Conservation (phyloP, 1,140 invertebrate genomes). For the Eufriesea mexicana region DNA sequence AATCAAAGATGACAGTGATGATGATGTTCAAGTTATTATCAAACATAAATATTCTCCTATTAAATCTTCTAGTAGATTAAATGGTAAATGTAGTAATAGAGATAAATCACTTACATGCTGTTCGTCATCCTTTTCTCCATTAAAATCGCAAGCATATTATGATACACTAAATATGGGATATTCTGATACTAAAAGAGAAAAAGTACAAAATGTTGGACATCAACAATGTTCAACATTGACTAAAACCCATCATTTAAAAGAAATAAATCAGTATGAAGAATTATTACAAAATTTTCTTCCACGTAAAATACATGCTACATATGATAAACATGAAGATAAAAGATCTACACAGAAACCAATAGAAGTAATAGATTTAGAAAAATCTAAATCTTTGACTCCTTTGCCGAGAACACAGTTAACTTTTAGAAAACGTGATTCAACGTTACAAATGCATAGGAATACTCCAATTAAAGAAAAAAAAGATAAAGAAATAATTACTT, state of each 20-base stretch:
- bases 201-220: neutral
- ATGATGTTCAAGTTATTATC: slow-evolving; percentile 44
- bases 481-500: slow-evolving; percentile 32
- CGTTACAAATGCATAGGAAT: neutral
- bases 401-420: neutral
- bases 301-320: slow-evolving; percentile 54
- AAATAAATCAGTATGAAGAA: slow-evolving; percentile 75
- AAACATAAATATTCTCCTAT: slow-evolving; percentile 40
- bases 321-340: slow-evolving; percentile 51
- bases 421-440: neutral
- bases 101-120: slow-evolving; percentile 43
- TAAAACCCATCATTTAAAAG: slow-evolving; percentile 65
- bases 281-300: slow-evolving; percentile 73
- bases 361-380: slow-evolving; percentile 73
- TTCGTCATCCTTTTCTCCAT: neutral
- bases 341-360: slow-evolving; percentile 41
- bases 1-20: slow-evolving; percentile 58
- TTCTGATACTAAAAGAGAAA: slow-evolving; percentile 33
- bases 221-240: slow-evolving; percentile 60
- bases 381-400: slow-evolving; percentile 24
- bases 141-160: slow-evolving; percentile 31
- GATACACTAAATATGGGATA: slow-evolving; percentile 42
- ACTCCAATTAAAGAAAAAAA: slow-evolving; percentile 8
- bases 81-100: slow-evolving; percentile 40
- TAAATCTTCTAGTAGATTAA: slow-evolving; percentile 39